Base-by-base conservation (phyloP, 2,888 invertebrate species). In the Dryobotodes eremita region DNA sequence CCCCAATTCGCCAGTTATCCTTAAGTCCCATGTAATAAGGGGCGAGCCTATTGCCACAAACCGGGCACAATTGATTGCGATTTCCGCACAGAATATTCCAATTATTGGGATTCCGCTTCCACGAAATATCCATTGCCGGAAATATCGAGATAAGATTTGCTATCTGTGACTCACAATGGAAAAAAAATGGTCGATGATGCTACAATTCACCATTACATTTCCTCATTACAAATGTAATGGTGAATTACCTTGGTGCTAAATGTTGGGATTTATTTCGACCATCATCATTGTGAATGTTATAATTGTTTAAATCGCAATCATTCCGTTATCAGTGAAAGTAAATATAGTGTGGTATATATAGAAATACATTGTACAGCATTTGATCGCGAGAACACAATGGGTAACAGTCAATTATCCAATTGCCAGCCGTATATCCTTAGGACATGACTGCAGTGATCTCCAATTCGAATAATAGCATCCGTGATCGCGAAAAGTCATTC, bases 351-450 rank as follows among this genome's bases (percentile, higher is more conserved):
- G 20, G 11, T 36, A 26, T 23, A 50, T 48, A 17, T 31, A 53
- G 3, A 42, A 48, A 74, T 74, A 55, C 23, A 75, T 48, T 42
- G 59, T 75, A 66, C 48, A 48, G 20, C 17, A 57, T 53, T 62
- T 77, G 55, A 57, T 50, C 17, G 15, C 8, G 13, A 2, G 6
- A 36, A 46, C 50, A 53, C 50, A 62, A 71, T 78, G 20, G 36
- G 23, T 26, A 17, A 70, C 7, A 26, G 48, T n/a, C 68, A 61
- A 75, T 81, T 72, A 65, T 81, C 42, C 82, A 72, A 85, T 82
- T 74, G 80, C 17, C 65, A 26, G 48, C 20, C 23, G 20, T 48
- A 42, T 23, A 46, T 65, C 69, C 55, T 59, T 23, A 23, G 36
- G 20, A 57, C 7, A 23, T 23, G 31, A 61, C 71, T 81, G 69